Evolutionary conservation across 2,888 invertebrate species (phyloP), one percentile per base, ranked within the genome.

Genomic region (Buathra laborator): DNA sequence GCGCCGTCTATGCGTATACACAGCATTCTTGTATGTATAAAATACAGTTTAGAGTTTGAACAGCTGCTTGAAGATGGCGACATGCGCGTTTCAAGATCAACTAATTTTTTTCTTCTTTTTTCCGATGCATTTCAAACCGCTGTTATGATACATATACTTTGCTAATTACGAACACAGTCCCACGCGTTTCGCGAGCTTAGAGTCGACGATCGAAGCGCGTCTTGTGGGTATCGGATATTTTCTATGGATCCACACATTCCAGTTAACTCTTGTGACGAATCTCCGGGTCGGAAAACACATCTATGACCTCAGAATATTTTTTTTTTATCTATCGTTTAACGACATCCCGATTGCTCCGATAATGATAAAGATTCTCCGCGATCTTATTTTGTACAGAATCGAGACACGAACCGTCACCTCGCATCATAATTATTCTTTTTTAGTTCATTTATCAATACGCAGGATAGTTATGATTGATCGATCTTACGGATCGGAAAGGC

Each of bases 31-130:
- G 67, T 43, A n/a, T 66, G 44, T 78, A 46, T 37, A 48, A 74
- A 51, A 64, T 66, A 56, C 51, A 46, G 59, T 71, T 46, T 68
- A 71, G 64, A 66, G 72, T 84, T 84, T 59, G 44, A 82, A 82
- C 84, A 84, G 68, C 56, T 70, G 74, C 68, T 68, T 74, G 74
- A 43, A 81, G 76, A 84, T 77, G 74, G 74, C 78, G 78, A 64
- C 70, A 76, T 51, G 59, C 68, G 46, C 72, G 51, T 68, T 84
- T 62, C 44, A 70, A 76, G 64, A 80, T 74, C 24, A 62, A 74
- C 10, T 16, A 10, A 24, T 64, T 51, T 16, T 51, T 70, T 76
- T 76, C 29, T n/a, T 6, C 62, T 43, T 51, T 32, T 74, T 16
- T 46, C 53, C 53, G n/a, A 9, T 48, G 12, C 48, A 51, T 70